Base-by-base conservation (phyloP, 2,888 invertebrate genomes). In the Anagyrus pseudococci region DNA sequence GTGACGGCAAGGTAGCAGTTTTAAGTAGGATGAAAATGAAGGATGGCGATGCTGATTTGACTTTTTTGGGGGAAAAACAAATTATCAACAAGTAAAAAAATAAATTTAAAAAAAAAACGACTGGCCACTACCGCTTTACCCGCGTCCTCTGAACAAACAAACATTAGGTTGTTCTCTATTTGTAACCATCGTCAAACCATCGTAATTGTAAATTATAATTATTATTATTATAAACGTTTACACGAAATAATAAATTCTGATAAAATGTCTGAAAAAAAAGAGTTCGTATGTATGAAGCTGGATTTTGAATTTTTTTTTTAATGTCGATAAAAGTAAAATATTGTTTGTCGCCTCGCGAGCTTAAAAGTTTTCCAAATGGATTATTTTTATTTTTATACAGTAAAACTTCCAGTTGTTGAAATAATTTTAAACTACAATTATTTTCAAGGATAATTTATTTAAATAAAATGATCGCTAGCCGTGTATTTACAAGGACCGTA, bases 161-260 rank as follows among this genome's bases (percentile, higher is more conserved):
- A 52, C n/a, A 77, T 76, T 80, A 77, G 74, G 78, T 79, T 79
- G 77, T 79, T 80, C 63, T 63, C 79, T 80, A 80, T 79, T 80
- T 80, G 79, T 80, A 80, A 79, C 78, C 79, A 79, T 80, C 79
- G 79, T 80, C 79, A 77, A 76, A 63, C 75, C 80, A 79, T 80
- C 80, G 77, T 80, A 80, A 80, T 79, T 80, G 80, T 80, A 80
- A 79, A 80, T 80, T 80, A 79, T 80, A 77, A 79, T 80, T 77
- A 78, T 79, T 79, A 70, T 78, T 78, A 78, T 80, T 80, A 80
- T 79, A 80, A 80, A 80, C 80, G 80, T 80, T 80, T 80, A 80
- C 80, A 80, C 80, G 77, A 80, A 79, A 80, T 79, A 79, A 80
- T 80, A 80, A 80, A 80, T 80, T 80, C 80, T 80, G 80, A 80